Conservation (phyloP, 1,140 invertebrate genomes). For the Phymastichus coffea region DNA sequence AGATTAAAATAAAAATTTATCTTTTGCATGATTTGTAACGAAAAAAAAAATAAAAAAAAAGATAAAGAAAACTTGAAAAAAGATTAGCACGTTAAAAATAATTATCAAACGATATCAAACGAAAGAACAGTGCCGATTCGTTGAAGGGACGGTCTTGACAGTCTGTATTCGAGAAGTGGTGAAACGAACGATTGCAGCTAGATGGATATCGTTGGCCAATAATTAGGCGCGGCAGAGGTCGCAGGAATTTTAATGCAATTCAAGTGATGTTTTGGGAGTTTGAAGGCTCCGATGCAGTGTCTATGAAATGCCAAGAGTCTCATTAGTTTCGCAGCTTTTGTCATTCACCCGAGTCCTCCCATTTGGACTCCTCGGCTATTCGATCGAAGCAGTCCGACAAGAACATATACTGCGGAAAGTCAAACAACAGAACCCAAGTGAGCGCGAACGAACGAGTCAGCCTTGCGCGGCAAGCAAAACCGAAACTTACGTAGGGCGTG, state of each 20-base stretch:
- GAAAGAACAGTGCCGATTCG: background rate
- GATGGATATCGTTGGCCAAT: background rate
- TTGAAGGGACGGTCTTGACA: conserved; percentile 20
- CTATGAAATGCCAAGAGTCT: conserved; percentile 14
- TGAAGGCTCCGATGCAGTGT: background rate
- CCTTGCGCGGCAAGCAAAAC: too few relatives aligned
- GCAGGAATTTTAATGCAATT: background rate
- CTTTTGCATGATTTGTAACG: too few relatives aligned
- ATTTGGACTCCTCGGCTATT: conserved; percentile 87
- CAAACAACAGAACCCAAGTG: too few relatives aligned
- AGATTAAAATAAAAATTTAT: background rate
- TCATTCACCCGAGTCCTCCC: conserved; percentile 76
- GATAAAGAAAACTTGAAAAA: too few relatives aligned
- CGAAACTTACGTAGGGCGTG: conserved; percentile 86
- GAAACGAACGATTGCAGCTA: conserved; percentile 6
- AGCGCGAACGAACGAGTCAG: too few relatives aligned
- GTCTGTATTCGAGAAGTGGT: conserved; percentile 14
- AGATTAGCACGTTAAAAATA: too few relatives aligned
- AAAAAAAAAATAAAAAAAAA: too few relatives aligned
- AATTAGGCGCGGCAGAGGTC: background rate
- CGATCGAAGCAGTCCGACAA: conserved; percentile 92
- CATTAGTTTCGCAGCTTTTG: conserved; percentile 38
- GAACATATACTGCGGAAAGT: conserved; percentile 80
- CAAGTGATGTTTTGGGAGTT: background rate
- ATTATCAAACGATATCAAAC: background rate